phyloP scores from a whole-genome alignment of 2,888 invertebrate genomes.

The Tholera decimalis region DNA sequence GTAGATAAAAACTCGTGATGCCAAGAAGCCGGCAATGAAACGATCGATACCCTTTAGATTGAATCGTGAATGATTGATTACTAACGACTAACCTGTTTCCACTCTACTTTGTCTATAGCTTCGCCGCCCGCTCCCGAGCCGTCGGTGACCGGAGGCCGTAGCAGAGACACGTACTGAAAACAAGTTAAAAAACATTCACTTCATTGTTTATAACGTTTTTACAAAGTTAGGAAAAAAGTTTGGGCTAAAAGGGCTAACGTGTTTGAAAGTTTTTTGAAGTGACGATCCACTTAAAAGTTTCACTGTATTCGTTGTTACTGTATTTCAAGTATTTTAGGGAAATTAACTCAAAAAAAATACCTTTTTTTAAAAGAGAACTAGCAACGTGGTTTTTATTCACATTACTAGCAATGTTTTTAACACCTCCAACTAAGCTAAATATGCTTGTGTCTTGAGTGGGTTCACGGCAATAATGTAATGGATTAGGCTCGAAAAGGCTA shows the following conservation, averaged over 20 bases:
- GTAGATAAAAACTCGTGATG: slow-evolving; percentile 60
- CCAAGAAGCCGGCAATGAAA: slow-evolving; percentile 67
- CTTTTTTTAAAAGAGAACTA: too few relatives aligned
- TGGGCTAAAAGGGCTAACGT: slow-evolving; percentile 8
- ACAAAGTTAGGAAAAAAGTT: slow-evolving; percentile 11
- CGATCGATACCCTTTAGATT: slow-evolving; percentile 70
- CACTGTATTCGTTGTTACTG: not conserved
- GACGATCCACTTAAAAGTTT: not conserved
- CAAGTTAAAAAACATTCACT: slow-evolving; percentile 50
- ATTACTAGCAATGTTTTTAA: too few relatives aligned
- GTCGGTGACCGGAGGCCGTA: slow-evolving; percentile 95
- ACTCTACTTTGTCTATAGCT: slow-evolving; percentile 95
- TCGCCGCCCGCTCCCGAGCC: slow-evolving; percentile 92
- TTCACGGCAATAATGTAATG: too few relatives aligned
- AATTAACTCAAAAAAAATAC: not conserved
- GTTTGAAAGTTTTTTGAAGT: slow-evolving; percentile 7
- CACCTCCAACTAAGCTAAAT: too few relatives aligned
- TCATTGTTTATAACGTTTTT: slow-evolving; percentile 16
- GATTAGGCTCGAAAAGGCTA: too few relatives aligned
- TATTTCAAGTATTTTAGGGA: too few relatives aligned
- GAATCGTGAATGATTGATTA: slow-evolving; percentile 72
- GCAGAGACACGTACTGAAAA: slow-evolving; percentile 96
- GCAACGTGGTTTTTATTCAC: too few relatives aligned
- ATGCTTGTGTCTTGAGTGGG: too few relatives aligned
- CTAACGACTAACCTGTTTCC: slow-evolving; percentile 95